A percentile compares a stretch with the other conserved stretches of the same genome.
Evolutionary conservation across 2,888 invertebrate genomes (phyloP).

Genomic region (Fragum sueziense): DNA sequence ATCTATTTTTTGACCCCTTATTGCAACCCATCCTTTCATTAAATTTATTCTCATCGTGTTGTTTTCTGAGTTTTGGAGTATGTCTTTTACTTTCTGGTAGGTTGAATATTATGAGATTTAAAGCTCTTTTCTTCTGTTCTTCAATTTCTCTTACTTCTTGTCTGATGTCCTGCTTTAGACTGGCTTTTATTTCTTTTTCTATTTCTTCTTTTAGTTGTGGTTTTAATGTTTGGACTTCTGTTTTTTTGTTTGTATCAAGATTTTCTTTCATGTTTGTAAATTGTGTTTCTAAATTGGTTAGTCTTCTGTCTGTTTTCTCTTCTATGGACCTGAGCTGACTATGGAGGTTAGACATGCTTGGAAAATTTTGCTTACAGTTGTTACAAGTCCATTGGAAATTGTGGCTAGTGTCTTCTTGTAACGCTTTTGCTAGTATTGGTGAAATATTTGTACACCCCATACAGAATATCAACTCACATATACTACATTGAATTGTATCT

Average conservation of each 20-base stretch:
- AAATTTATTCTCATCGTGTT: not conserved
- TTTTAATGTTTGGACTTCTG: not conserved
- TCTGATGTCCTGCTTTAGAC: not conserved
- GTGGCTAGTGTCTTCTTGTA: not conserved
- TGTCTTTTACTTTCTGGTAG: not conserved
- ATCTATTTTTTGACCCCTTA: too few species aligned
- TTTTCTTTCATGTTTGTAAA: not conserved
- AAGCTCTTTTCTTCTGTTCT: not conserved
- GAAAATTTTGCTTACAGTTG: conserved; percentile 4
- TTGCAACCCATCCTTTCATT: too few species aligned
- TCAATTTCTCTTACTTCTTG: conserved; percentile 2
- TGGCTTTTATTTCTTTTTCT: not conserved
- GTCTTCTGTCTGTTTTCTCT: not conserved
- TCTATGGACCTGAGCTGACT: not conserved
- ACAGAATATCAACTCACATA: too few species aligned
- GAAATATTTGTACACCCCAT: not conserved
- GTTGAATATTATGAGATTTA: not conserved
- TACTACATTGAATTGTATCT: too few species aligned
- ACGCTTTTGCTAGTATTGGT: not conserved
- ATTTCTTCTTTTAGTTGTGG: not conserved
- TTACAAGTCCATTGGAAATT: not conserved
- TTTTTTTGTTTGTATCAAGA: not conserved
- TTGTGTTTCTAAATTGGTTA: not conserved
- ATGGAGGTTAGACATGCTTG: not conserved
- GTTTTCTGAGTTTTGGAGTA: not conserved